Evolutionary conservation across 2,888 invertebrate species (phyloP), one percentile per base, ranked within the genome.

Genomic region (Leucophenga montana): DNA sequence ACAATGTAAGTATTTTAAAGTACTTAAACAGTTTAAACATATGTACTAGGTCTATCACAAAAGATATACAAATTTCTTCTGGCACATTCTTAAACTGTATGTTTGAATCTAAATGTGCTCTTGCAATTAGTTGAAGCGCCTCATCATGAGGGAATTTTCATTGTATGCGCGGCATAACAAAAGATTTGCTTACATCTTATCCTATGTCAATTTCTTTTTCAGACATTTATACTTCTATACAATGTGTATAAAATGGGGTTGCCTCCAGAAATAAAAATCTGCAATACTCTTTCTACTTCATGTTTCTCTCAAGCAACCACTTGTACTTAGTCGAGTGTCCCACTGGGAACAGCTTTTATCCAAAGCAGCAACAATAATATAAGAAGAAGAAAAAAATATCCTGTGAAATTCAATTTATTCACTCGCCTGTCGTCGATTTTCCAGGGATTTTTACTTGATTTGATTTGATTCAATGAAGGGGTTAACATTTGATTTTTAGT

Each of bases 401-500:
- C 39, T 5, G 4, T 39, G 11, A 39, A 3, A 39, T 39, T 39
- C 39, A 39, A 39, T 39, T 39, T 39, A 39, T 5, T 1, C 39
- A 39, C 39, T 39, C 39, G 39, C n/a, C 59, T 70, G 66, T 71
- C 73, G 69, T 73, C 77, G 56, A 66, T 61, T 48, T 50, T 16
- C 16, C 50, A n/a, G 18, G 9, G 61, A 44, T 61, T 61, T 61
- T 50, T 54, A 56, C 73, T 71, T 64, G 54, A 64, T 57, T 64
- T 66, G 53, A 67, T 70, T 61, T 44, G 56, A 61, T 65, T 64
- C 53, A 50, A 61, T 69, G 67, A 75, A 71, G 77, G 62, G 75
- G 74, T 77, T 76, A 73, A 76, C 71, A 75, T 66, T 64, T 66
- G 70, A 73, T 72, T 75, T 39, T 53, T 66, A 22, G 27, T 27